Percentiles rank a stretch among this genome's conserved stretches.
phyloP scores from a whole-genome alignment of 2,113 vertebrate species.

The Casuarius casuarius region DNA sequence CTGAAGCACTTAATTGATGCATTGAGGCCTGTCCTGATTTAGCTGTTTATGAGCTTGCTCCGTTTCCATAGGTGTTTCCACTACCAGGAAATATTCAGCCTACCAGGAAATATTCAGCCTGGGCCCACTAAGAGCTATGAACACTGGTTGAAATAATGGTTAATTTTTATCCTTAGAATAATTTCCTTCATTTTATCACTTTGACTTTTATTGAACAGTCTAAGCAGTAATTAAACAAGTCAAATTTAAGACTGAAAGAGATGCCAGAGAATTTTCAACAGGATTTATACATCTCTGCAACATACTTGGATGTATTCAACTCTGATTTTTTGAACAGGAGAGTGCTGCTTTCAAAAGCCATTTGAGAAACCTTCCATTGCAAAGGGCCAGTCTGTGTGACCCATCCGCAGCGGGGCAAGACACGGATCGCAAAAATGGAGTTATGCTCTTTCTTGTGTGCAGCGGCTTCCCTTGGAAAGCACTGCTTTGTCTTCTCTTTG shows the following conservation, averaged over 20 bases:
- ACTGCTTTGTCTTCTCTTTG: neutral
- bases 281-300: neutral
- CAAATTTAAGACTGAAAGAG: neutral
- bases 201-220: neutral
- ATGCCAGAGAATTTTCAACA: accelerated
- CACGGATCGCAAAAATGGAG: neutral
- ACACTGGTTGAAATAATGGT: neutral
- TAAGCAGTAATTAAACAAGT: neutral
- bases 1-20: too few relatives aligned
- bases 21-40: accelerated
- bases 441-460: neutral
- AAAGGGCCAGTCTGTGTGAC: too few relatives aligned
- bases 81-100: neutral
- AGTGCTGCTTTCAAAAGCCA: neutral
- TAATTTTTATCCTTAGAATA: neutral
- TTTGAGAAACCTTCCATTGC: neutral
- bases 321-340: neutral
- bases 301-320: accelerated
- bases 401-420: neutral
- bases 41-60: neutral
- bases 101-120: neutral
- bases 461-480: neutral
- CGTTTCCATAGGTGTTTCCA: neutral
- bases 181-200: neutral
- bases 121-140: neutral